phyloP scores from a whole-genome alignment of 2,797 vertebrate species.

The Streptopelia turtur region DNA sequence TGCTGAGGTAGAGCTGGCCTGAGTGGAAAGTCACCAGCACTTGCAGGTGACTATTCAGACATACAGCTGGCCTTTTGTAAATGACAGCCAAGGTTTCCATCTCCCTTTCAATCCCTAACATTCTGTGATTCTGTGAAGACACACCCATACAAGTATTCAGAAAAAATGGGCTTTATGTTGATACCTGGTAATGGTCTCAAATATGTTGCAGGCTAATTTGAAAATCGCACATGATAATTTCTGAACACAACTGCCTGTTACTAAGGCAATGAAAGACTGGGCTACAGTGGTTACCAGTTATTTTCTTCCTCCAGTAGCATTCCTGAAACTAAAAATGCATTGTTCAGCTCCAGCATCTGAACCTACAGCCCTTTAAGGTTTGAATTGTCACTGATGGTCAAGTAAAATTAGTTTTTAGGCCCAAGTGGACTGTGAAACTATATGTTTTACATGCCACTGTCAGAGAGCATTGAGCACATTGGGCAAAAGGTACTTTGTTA shows the following conservation, averaged over 20 bases:
- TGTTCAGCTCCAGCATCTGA: background rate
- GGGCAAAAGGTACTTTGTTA: background rate
- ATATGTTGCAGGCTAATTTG: background rate
- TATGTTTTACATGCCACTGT: background rate
- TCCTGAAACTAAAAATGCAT: background rate
- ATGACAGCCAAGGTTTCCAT: background rate
- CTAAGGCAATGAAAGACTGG: background rate
- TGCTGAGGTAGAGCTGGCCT: background rate
- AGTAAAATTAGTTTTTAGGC: background rate
- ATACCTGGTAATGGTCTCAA: background rate
- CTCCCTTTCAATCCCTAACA: too few relatives aligned
- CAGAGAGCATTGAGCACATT: background rate
- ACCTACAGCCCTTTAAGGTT: background rate
- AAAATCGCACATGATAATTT: background rate
- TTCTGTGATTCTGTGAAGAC: background rate
- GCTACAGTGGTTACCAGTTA: background rate
- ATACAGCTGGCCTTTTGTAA: background rate
- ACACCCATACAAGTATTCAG: rapidly evolving
- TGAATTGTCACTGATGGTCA: background rate
- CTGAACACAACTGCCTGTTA: background rate
- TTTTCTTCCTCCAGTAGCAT: background rate
- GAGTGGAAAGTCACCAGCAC: too few relatives aligned
- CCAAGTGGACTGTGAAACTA: background rate
- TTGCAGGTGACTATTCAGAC: rapidly evolving
- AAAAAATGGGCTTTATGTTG: background rate